Evolutionary conservation across 30 jellyfish, hydroid and myxozoan species (phyloP), one percentile per base, ranked within the genome.

Genomic region (Chrysaora quinquecirrha): DNA sequence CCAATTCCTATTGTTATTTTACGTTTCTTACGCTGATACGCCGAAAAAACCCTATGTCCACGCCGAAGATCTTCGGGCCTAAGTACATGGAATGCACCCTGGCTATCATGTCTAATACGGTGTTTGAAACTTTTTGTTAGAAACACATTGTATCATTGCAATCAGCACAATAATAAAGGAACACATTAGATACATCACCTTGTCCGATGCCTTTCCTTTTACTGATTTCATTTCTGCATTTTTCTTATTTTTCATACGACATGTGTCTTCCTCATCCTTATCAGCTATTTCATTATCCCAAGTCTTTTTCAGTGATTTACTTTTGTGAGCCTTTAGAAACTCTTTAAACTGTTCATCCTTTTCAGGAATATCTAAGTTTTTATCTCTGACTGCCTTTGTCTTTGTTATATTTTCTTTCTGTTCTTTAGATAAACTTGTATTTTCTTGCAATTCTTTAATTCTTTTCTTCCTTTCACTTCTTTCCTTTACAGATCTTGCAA

Each of bases 271-370:
- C 2, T 18, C 30, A 43, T 35, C 61, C 10, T 20, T 1, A 0
- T 64, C 79, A 30, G 71, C 79, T 12, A 70, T 64, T 52, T 94
- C 97, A 76, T 94, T 84, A 23, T 80, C 64, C 99, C 99, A 94
- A 23, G 96, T 72, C 65, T 83, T 56, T 64, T 94, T 94, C 27
- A 23, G 70, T 1, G 89, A 58, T 30, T 81, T 82, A 70, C 67
- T 86, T 48, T 63, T 54, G 82, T 94, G 99, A 0, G 86, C 96
- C 25, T 68, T 50, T 20, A 94, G 19, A 84, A 94, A 94, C 48
- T 94, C 99, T 31, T 63, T 32, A 58, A 94, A 78, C 34, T 77
- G 96, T 20, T 62, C 66, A 31, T 83, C 95, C 19, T 88, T 50
- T 18, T 83, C 61, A 3, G 47, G 22, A 2, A 29, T 25, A 31